A percentile compares a stretch with the other conserved stretches of the same genome.
These are phyloP conservation scores for Hirtodrosophila histrioides DNA, from an alignment of 2,888 invertebrate genomes.

Conservation along the genomic window DNA sequence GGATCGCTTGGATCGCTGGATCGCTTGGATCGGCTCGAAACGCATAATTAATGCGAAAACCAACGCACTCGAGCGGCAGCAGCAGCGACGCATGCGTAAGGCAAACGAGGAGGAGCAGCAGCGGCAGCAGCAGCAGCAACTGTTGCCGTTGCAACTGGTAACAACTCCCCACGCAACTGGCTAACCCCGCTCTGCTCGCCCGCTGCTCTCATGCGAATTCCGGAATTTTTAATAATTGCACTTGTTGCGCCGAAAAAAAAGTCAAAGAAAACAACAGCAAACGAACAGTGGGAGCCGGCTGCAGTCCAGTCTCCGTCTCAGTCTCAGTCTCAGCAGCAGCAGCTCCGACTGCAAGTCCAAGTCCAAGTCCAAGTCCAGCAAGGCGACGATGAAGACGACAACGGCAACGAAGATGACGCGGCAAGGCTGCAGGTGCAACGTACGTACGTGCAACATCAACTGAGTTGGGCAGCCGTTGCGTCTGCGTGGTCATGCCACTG, in stretches of 20 bases:
- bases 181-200: conserved; percentile 6
- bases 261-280: conserved; percentile 45
- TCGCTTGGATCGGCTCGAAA: conserved; percentile 54
- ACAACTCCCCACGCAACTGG: conserved; percentile 74
- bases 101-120: conserved; percentile 53
- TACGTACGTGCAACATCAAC: conserved; percentile 53
- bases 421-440: conserved; percentile 79
- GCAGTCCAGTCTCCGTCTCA: conserved; percentile 11
- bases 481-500: conserved; percentile 74
- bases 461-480: conserved; percentile 71
- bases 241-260: conserved; percentile 73
- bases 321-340: conserved; percentile 23
- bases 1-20: conserved; percentile 39
- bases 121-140: conserved; percentile 58
- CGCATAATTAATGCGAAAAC: conserved; percentile 80
- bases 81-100: conserved; percentile 68
- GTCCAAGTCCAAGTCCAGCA: conserved; percentile 29
- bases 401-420: conserved; percentile 72
- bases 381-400: conserved; percentile 79
- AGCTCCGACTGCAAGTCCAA: conserved; percentile 29
- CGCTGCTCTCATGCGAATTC: conserved; percentile 51
- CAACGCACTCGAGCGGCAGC: conserved; percentile 75
- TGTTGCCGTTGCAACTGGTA: conserved; percentile 67
- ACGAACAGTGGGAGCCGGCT: conserved; percentile 70
- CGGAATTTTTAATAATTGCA: conserved; percentile 81